Base-by-base conservation (phyloP, 2,888 invertebrate species). In the Cataglyphis rosenhaueri region DNA sequence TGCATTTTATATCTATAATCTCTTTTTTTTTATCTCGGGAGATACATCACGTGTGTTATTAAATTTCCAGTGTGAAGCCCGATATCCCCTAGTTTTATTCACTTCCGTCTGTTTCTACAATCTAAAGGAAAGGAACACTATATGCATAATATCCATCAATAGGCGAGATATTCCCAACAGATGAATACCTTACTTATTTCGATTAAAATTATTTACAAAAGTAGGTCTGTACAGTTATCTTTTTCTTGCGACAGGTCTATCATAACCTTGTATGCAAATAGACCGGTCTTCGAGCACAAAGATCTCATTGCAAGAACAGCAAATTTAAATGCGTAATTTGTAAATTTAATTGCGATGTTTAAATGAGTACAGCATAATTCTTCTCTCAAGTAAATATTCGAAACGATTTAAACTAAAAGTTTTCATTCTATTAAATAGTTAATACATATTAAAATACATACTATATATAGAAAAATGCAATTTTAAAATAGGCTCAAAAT, bases 111-210 rank as follows among this genome's bases (percentile, higher is more conserved):
- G 86, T 85, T 84, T 75, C 74, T 84, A 88, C 83, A 83, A 88
- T 86, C 88, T 92, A 92, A 91, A 91, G 88, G 87, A 91, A 92
- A 92, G 90, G 90, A 92, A 92, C 92, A 91, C 90, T 92, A 92
- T 92, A 90, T 90, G 89, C 90, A 91, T 90, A 91, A 92, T 91
- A 92, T 92, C 88, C 92, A 92, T 92, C 91, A 90, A 92, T 92
- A 92, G 91, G 92, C 90, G 88, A 87, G 87, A 87, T 87, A 87
- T 91, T 91, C 87, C 89, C 92, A 91, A 91, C 88, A 90, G 90
- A 91, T 91, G 90, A 90, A 90, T 88, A 87, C 89, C 87, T 90
- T 91, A 91, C 81, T 87, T 88, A 91, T 82, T 81, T 83, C 84
- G 84, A 87, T 87, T 89, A 89, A 91, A 91, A 91, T 86, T 92